A percentile compares a stretch with the other conserved stretches of the same genome.
These are phyloP conservation scores for Burhinus oedicnemus DNA, from an alignment of 2,113 vertebrate species.

Conservation along the genomic window DNA sequence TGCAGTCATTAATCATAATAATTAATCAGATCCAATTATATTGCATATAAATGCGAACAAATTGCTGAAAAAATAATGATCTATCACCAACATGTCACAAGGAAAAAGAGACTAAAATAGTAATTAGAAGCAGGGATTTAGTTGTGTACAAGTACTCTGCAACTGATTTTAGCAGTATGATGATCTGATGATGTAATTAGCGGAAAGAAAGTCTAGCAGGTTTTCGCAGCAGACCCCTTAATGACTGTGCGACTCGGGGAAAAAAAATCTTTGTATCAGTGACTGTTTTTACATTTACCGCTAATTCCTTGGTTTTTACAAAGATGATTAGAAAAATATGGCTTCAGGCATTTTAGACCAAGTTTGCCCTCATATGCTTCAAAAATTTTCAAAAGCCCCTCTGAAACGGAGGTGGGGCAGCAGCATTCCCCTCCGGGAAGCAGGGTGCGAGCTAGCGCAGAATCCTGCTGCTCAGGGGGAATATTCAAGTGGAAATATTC, in stretches of 20 bases:
- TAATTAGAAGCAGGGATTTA: constrained; percentile 97
- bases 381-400: neutral
- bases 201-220: constrained; percentile 81
- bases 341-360: neutral
- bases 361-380: neutral
- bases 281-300: constrained; percentile 5
- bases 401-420: neutral
- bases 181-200: constrained; percentile 96
- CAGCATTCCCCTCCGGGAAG: neutral
- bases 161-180: constrained; percentile 86
- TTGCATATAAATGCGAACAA: constrained; percentile 99
- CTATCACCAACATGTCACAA: constrained; percentile 96
- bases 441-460: neutral
- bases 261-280: constrained; percentile 15
- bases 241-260: constrained; percentile 76
- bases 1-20: constrained; percentile 99
- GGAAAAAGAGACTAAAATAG: constrained; percentile 95
- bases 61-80: constrained; percentile 99
- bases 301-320: neutral
- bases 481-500: neutral
- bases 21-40: constrained; percentile 99
- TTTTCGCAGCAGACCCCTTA: constrained; percentile 81
- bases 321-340: neutral
- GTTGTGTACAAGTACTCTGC: constrained; percentile 82
- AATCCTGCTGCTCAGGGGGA: neutral